Evolutionary conservation across 2,888 invertebrate species (phyloP), one percentile per base, ranked within the genome.

Genomic region (Phasia obesa): DNA sequence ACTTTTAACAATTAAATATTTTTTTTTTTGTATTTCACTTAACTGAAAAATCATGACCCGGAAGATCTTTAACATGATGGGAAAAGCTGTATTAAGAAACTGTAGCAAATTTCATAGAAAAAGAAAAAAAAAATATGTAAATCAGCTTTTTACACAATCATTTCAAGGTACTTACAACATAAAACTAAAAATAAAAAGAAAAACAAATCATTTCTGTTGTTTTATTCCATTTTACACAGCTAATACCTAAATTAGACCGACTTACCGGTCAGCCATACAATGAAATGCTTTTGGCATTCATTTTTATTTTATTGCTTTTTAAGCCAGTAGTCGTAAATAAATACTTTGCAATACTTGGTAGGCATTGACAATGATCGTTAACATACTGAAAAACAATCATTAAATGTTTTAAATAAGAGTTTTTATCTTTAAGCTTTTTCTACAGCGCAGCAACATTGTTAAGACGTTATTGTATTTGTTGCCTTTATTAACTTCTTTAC

Each of bases 31-130:
- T 38, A 38, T 35, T 42, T 44, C 27, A 21, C 47, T 70, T 69
- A 80, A 74, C 74, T 74, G 69, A 11, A 69, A 69, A 80, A 57
- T 69, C 74, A 80, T 80, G 80, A 80, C 69, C 74, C 74, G 80
- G 74, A 80, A 80, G 80, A 75, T 69, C 21, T 75, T 49, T 49
- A 38, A 65, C 25, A 25, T 27, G 19, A 13, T 49, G 49, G 13
- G 2, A 38, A 27, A 27, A 42, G 21, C 0, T 19, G 15, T 19
- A 21, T 17, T 31, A 17, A 9, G 13, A 59, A 47, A 35, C 35
- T 13, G 4, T 13, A 57, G 47, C 17, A 25, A 51, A 42, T 13
- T 49, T 4, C 42, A 15, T 25, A 42, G 5, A 60, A 1, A 51
- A 38, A 38, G 31, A 35, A 4, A 57, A 35, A 55, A 19, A 44